Percentiles rank a stretch among this genome's conserved stretches.
phyloP scores from a whole-genome alignment of 2,888 invertebrate species.

The Heliconius ethilla region DNA sequence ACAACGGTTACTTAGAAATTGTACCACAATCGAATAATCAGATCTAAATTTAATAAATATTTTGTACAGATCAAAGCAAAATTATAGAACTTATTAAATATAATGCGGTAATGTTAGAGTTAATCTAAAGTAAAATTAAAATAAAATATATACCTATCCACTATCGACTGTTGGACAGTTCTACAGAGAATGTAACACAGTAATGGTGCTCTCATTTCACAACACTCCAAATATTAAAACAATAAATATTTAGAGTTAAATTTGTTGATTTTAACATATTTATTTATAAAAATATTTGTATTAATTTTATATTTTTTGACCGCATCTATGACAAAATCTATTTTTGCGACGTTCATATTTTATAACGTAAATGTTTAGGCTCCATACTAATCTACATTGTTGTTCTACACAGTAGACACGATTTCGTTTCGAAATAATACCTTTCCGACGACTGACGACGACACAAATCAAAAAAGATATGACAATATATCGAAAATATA shows the following conservation, averaged over 20 bases:
- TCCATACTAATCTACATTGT: constrained; percentile 68
- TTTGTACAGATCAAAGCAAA: constrained; percentile 81
- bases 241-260: constrained; percentile 46
- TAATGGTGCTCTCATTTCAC: constrained; percentile 67
- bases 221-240: constrained; percentile 62
- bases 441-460: constrained; percentile 52
- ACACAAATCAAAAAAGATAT: constrained; percentile 41
- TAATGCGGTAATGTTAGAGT: constrained; percentile 73
- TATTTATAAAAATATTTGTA: constrained; percentile 1
- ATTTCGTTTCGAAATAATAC: constrained; percentile 80
- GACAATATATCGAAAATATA: constrained; percentile 43
- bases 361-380: constrained; percentile 51
- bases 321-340: constrained; percentile 30
- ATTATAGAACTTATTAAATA: constrained; percentile 75
- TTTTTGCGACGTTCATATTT: constrained; percentile 37
- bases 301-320: not conserved
- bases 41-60: constrained; percentile 70
- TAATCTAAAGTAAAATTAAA: constrained; percentile 70
- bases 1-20: constrained; percentile 48
- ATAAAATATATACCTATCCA: constrained; percentile 72
- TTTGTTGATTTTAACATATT: constrained; percentile 9
- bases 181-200: constrained; percentile 60
- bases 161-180: constrained; percentile 72
- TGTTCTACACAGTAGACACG: constrained; percentile 82
- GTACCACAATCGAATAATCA: constrained; percentile 65